A percentile compares a stretch with the other conserved stretches of the same genome.
Evolutionary conservation across 2,113 vertebrate genomes (phyloP).

Genomic region (Gallinago jamesoni): DNA sequence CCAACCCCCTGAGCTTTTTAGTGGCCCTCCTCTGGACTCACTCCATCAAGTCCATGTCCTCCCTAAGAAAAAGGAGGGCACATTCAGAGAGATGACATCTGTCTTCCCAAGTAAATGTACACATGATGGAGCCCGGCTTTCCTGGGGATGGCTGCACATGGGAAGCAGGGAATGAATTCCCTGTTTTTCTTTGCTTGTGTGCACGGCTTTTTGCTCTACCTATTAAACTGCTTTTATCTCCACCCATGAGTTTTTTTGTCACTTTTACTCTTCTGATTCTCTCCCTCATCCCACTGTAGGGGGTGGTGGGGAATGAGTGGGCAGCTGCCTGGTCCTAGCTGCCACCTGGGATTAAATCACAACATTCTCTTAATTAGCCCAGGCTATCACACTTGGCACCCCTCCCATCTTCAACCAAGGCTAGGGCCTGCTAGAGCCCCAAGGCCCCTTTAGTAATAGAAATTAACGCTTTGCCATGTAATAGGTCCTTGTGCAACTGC

Average conservation of each 20-base stretch:
- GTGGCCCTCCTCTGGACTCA: too few relatives aligned
- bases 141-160: not conserved
- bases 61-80: not conserved
- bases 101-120: not conserved
- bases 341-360: not conserved
- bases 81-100: not conserved
- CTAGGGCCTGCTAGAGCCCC: not conserved
- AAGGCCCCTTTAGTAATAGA: too few relatives aligned
- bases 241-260: not conserved
- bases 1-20: too few relatives aligned
- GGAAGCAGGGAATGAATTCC: not conserved
- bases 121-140: fast-evolving
- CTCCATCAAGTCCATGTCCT: too few relatives aligned
- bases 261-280: not conserved
- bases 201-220: not conserved
- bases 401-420: fast-evolving
- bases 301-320: not conserved
- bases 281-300: not conserved
- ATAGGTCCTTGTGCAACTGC: fast-evolving
- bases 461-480: fast-evolving
- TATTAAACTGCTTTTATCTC: not conserved
- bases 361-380: not conserved
- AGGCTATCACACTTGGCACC: too few relatives aligned
- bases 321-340: not conserved
- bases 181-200: not conserved